Conservation (phyloP, 1,140 invertebrate species). For the Listronotus oregonensis region DNA sequence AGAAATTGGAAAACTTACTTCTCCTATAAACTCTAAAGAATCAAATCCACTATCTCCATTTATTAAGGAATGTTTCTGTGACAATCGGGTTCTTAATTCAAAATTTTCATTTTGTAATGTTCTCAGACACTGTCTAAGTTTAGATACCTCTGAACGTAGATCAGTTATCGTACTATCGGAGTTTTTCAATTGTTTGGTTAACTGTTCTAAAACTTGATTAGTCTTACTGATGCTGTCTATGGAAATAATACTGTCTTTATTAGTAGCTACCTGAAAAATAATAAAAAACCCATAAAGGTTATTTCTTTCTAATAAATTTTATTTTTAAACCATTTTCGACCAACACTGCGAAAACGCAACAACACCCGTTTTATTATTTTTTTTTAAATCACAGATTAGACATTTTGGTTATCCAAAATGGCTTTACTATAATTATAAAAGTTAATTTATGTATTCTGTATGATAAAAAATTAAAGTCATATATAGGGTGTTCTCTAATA, state of each 20-base stretch:
- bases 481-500: too few relatives aligned
- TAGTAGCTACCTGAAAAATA: not conserved
- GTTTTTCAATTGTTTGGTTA: conserved; percentile 49
- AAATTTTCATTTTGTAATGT: conserved; percentile 72
- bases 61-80: conserved; percentile 41
- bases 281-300: too few relatives aligned
- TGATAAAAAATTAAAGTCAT: too few relatives aligned
- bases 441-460: too few relatives aligned
- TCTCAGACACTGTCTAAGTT: conserved; percentile 66
- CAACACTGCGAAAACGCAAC: too few relatives aligned
- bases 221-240: conserved; percentile 38
- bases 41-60: conserved; percentile 44
- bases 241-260: conserved; percentile 39
- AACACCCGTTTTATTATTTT: too few relatives aligned
- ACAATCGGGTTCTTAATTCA: conserved; percentile 63
- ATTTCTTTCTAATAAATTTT: too few relatives aligned
- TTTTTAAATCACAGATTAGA: too few relatives aligned
- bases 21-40: conserved; percentile 44
- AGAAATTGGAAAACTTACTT: conserved; percentile 29
- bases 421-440: too few relatives aligned
- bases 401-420: too few relatives aligned
- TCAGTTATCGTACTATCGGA: conserved; percentile 60
- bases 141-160: conserved; percentile 64
- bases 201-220: conserved; percentile 39
- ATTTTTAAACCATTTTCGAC: too few relatives aligned